phyloP scores from a whole-genome alignment of 1,140 invertebrate species.

The Ceratitis capitata region DNA sequence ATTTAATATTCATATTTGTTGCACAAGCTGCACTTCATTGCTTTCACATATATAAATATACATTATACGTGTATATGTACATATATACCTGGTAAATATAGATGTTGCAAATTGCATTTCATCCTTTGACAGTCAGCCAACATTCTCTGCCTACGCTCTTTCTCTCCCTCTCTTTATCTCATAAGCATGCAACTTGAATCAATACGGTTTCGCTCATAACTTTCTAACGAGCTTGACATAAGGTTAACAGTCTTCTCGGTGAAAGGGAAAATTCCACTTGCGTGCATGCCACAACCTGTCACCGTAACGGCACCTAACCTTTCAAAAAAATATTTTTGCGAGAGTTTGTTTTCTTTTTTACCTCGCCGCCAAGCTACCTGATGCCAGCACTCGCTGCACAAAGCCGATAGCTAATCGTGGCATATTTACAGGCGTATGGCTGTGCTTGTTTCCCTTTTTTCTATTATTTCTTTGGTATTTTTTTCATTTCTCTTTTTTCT shows the following conservation, averaged over 20 bases:
- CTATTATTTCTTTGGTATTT: not conserved
- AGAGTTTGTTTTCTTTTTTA: not conserved
- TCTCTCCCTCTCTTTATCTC: too few relatives aligned
- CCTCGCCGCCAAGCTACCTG: not conserved
- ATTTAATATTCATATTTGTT: slow-evolving; percentile 1
- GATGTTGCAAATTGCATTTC: not conserved
- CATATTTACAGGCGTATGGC: not conserved
- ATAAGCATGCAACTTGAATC: not conserved
- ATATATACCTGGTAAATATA: not conserved
- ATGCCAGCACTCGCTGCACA: too few relatives aligned
- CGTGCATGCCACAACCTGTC: not conserved
- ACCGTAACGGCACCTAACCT: not conserved
- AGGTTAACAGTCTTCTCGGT: not conserved
- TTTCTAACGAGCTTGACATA: slow-evolving; percentile 22
- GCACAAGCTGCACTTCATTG: not conserved
- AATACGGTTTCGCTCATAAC: not conserved
- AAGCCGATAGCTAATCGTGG: not conserved
- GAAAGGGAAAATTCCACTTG: not conserved
- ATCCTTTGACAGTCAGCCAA: not conserved
- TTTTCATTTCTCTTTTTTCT: not conserved
- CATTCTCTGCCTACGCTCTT: not conserved
- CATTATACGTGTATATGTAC: not conserved
- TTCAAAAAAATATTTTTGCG: not conserved
- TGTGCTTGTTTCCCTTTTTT: not conserved
- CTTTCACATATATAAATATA: not conserved